phyloP scores from a whole-genome alignment of 2,888 invertebrate species.

The Melieria crassipennis region DNA sequence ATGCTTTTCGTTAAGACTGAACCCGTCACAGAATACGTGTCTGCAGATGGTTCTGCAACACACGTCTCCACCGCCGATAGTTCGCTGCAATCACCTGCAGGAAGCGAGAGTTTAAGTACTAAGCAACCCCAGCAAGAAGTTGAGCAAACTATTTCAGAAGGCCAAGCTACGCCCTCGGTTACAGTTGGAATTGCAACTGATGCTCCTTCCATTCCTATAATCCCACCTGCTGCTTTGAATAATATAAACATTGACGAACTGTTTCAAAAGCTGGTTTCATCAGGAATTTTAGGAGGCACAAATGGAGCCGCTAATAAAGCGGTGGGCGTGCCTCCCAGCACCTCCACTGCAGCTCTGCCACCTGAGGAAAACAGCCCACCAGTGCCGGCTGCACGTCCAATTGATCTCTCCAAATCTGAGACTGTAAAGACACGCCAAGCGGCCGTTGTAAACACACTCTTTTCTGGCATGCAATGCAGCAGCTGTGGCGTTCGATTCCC shows the following conservation, averaged over 20 bases:
- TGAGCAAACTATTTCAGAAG: neutral
- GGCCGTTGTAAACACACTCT: slow-evolving; percentile 76
- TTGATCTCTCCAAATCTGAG: slow-evolving; percentile 76
- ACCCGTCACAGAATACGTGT: slow-evolving; percentile 15
- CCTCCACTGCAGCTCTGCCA: slow-evolving; percentile 34
- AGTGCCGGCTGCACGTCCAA: slow-evolving; percentile 69
- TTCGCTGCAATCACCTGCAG: slow-evolving; percentile 35
- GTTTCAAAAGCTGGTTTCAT: slow-evolving; percentile 85
- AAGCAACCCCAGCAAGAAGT: neutral
- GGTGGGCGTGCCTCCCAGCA: slow-evolving; percentile 18
- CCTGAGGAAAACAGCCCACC: slow-evolving; percentile 35
- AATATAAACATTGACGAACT: slow-evolving; percentile 79
- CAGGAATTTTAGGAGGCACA: slow-evolving; percentile 75
- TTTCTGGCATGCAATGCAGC: slow-evolving; percentile 94
- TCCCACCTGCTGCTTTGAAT: slow-evolving; percentile 59
- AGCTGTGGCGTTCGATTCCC: slow-evolving; percentile 96
- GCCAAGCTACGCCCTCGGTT: neutral
- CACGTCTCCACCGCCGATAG: no score
- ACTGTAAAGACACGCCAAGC: slow-evolving; percentile 80
- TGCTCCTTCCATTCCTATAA: slow-evolving; percentile 40
- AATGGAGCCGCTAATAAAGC: slow-evolving; percentile 15
- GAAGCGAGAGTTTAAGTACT: neutral
- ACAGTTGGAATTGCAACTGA: neutral
- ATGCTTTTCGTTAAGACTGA: slow-evolving; percentile 74
- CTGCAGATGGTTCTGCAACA: no score